phyloP scores from a whole-genome alignment of 2,888 invertebrate genomes.

The Colostygia pectinataria region DNA sequence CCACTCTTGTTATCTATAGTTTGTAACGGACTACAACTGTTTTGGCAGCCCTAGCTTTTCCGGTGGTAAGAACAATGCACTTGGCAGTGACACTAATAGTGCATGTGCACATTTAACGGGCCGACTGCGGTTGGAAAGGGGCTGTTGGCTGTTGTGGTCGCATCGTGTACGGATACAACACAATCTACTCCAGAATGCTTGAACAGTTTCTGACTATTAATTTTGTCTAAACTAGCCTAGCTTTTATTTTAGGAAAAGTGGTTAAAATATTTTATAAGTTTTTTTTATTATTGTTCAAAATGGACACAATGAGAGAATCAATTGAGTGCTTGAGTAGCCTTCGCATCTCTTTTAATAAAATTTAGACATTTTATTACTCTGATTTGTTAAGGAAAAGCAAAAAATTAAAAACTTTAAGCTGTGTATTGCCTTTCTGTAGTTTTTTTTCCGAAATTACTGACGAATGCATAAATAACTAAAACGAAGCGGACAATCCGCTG shows the following conservation, averaged over 20 bases:
- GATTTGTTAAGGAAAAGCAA: no score
- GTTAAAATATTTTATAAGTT: no score
- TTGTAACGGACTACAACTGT: constrained; percentile 58
- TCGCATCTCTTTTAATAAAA: no score
- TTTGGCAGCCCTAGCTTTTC: constrained; percentile 60
- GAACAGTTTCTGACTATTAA: neutral
- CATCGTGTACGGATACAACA: neutral
- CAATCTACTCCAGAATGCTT: neutral
- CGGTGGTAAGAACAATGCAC: constrained; percentile 60
- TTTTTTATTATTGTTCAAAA: no score
- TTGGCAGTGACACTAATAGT: constrained; percentile 67
- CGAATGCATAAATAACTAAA: no score
- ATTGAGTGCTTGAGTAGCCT: no score
- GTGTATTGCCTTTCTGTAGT: no score
- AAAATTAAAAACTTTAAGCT: no score
- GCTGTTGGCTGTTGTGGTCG: neutral
- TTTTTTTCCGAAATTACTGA: no score
- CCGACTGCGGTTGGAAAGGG: neutral
- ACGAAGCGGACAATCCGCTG: constrained; percentile 1
- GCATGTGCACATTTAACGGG: constrained; percentile 1
- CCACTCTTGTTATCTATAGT: constrained; percentile 49
- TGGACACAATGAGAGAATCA: no score
- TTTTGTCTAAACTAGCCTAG: neutral
- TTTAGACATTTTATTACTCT: no score
- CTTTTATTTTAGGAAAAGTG: no score